Evolutionary conservation across 2,888 invertebrate genomes (phyloP).

Genomic region (Acleris sparsana): DNA sequence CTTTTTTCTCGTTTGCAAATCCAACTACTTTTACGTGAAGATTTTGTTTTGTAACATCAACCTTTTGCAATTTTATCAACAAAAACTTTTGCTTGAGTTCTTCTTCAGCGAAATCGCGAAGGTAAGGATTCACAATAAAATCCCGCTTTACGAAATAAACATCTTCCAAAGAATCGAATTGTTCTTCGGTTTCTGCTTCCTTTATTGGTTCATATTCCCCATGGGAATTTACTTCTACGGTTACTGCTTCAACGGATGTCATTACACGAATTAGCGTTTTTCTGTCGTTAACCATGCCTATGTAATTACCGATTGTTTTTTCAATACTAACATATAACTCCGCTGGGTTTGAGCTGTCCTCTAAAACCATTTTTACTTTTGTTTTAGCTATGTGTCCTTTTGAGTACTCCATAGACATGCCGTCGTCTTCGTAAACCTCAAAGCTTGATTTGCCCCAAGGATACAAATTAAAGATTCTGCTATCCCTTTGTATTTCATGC

Average conservation of each 20-base stretch:
- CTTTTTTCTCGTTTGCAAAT: constrained; percentile 50
- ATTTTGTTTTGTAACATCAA: constrained; percentile 58
- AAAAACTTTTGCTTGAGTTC: constrained; percentile 57
- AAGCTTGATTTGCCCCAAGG: constrained; percentile 60
- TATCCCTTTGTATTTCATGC: constrained; percentile 59
- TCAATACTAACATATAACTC: constrained; percentile 58
- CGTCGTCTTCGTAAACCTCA: constrained; percentile 73
- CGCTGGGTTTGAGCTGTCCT: constrained; percentile 51
- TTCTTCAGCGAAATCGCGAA: constrained; percentile 46
- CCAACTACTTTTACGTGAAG: constrained; percentile 64
- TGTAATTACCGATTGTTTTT: constrained; percentile 63
- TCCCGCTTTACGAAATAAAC: constrained; percentile 60
- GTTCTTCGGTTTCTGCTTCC: constrained; percentile 54
- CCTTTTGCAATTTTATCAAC: constrained; percentile 61
- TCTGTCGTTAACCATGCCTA: constrained; percentile 59
- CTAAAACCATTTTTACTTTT: constrained; percentile 47
- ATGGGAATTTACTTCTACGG: constrained; percentile 61
- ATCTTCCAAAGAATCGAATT: constrained; percentile 57
- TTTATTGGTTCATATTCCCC: constrained; percentile 52
- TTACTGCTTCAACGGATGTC: constrained; percentile 51
- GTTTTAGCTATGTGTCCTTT: constrained; percentile 58
- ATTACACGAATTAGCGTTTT: constrained; percentile 65
- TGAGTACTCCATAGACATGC: constrained; percentile 62
- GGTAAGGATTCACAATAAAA: constrained; percentile 62
- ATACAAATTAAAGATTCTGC: constrained; percentile 64